Evolutionary conservation across 2,797 vertebrate genomes (phyloP), one percentile per base, ranked within the genome.

Genomic region (Pelobates cultripes): DNA sequence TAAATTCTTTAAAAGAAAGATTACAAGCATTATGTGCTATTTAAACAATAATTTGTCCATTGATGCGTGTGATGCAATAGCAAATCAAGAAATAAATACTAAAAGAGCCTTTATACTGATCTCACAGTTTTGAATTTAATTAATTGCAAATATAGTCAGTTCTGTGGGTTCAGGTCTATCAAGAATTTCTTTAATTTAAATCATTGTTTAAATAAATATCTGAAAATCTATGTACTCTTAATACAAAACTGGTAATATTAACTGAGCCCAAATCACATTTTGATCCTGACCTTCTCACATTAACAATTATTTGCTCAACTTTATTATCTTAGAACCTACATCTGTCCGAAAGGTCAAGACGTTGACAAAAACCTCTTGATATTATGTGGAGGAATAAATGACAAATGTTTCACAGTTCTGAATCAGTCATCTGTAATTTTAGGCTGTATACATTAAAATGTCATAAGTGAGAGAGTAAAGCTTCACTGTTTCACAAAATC

Each of bases 201-300:
- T 28, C 47, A 53, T 74, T 47, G 40, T 44, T 67, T 43, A 61
- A 17, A 75, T 6, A 61, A 81, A 75, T 81, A 81, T 76, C 53
- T 66, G 64, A 72, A 28, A 47, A 70, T 70, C 53, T 70, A 42
- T 47, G 53, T 45, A 44, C 28, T 81, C 45, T 40, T 45, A n/a
- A 17, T 73, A 12, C 55, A n/a, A 66, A 41, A 14, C 43, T 69
- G 53, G 51, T 57, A 80, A 81, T 70, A 70, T 81, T 64, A 53
- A 60, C 45, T 55, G 8, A 70, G 53, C 42, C 64, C 43, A 64
- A 69, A 64, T 71, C 73, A 81, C 53, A 75, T 63, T 70, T 15
- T 76, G 43, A 81, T 76, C 43, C 61, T 81, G 79, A 81, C 80
- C 80, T 81, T 81, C 73, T 76, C 55, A 75, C 15, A 76, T 64